These are phyloP conservation scores for Margaritifera margaritifera DNA, from an alignment of 2,888 invertebrate species.

Conservation along the genomic window DNA sequence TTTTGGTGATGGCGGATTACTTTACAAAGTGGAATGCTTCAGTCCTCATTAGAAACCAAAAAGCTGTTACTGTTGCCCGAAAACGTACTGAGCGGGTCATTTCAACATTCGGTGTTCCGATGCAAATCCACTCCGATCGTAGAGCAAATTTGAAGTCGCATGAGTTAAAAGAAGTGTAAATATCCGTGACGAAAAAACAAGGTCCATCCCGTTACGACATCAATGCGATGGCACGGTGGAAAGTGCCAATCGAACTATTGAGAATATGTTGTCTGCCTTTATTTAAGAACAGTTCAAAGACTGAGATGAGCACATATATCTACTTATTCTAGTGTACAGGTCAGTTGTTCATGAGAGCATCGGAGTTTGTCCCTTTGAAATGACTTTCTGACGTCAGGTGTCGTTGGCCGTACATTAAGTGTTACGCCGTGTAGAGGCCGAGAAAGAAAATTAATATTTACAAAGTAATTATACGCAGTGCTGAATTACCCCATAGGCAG, in stretches of 20 bases:
- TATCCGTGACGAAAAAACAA: constrained; percentile 16
- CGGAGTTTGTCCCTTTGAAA: constrained; percentile 14
- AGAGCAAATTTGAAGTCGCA: neutral
- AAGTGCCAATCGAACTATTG: constrained; percentile 19
- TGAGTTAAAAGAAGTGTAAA: constrained; percentile 14
- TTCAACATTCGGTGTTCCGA: too few species aligned
- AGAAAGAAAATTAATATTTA: constrained; percentile 4
- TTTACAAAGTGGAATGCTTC: too few species aligned
- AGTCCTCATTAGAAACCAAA: too few species aligned
- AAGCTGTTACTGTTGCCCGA: too few species aligned
- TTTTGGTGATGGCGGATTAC: too few species aligned
- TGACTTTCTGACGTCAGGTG: constrained; percentile 24
- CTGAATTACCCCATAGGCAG: too few species aligned
- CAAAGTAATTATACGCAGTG: too few species aligned
- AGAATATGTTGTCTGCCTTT: constrained; percentile 21
- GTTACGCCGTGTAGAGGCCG: constrained; percentile 10
- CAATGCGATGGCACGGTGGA: constrained; percentile 21
- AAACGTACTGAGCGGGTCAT: too few species aligned
- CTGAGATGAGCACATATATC: constrained; percentile 26
- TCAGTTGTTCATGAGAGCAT: constrained; percentile 22
- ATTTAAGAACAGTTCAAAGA: constrained; percentile 21
- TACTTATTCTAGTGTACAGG: constrained; percentile 26
- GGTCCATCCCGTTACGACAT: constrained; percentile 22
- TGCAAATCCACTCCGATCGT: too few species aligned
- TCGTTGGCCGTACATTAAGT: constrained; percentile 19